A percentile compares a stretch with the other conserved stretches of the same genome.
phyloP scores from a whole-genome alignment of 2,888 invertebrate species.

The Antitype chi region DNA sequence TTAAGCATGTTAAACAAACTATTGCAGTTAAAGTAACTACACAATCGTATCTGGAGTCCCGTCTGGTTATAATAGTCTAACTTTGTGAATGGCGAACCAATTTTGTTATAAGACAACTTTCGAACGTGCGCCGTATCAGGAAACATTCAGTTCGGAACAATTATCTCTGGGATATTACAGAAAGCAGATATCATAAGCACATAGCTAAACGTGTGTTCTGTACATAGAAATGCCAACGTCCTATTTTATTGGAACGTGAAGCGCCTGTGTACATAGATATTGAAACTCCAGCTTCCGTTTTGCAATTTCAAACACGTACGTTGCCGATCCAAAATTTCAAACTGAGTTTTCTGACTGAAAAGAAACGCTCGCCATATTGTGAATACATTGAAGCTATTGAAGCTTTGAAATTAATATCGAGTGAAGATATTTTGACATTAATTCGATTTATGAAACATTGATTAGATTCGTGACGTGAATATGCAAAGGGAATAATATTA shows the following conservation, averaged over 20 bases:
- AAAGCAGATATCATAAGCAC: conserved; percentile 41
- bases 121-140: conserved; percentile 46
- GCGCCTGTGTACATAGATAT: conserved; percentile 35
- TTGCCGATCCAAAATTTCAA: conserved; percentile 28
- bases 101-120: conserved; percentile 53
- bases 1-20: conserved; percentile 5
- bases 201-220: conserved; percentile 22
- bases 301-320: conserved; percentile 51
- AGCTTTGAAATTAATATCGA: conserved; percentile 15
- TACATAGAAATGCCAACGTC: conserved; percentile 33
- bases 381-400: conserved; percentile 21
- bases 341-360: conserved; percentile 33
- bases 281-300: conserved; percentile 42
- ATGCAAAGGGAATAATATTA: conserved; percentile 51
- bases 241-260: conserved; percentile 49
- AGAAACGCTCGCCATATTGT: conserved; percentile 7
- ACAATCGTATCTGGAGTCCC: conserved; percentile 22
- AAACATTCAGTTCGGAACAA: conserved; percentile 43
- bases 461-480: conserved; percentile 54
- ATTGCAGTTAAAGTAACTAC: conserved; percentile 1
- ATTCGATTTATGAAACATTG: conserved; percentile 50
- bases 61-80: conserved; percentile 28
- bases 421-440: conserved; percentile 14
- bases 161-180: conserved; percentile 34
- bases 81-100: conserved; percentile 47